Evolutionary conservation across 2,113 vertebrate species (phyloP).

Genomic region (Suncus etruscus): DNA sequence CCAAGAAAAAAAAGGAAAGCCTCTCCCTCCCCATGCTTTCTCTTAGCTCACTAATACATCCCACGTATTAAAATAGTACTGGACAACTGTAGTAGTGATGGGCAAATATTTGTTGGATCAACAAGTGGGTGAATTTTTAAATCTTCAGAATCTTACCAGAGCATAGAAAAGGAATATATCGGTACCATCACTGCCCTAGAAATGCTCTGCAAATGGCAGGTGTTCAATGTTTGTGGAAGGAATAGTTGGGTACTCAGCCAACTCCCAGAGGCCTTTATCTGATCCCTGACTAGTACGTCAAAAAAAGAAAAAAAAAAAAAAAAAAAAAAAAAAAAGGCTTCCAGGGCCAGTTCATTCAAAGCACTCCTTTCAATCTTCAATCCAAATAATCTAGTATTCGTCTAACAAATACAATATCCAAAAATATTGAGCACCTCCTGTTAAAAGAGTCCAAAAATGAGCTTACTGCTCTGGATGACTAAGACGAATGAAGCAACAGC

Average conservation of each 20-base stretch:
- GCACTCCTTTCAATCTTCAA: not conserved
- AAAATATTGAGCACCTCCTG: constrained; percentile 3
- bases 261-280: not conserved
- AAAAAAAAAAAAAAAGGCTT: not conserved
- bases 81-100: constrained; percentile 25
- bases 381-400: not conserved
- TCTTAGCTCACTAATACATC: not conserved
- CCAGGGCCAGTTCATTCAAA: not conserved
- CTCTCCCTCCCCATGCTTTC: not conserved
- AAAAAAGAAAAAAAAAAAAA: not conserved
- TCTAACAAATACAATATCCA: not conserved
- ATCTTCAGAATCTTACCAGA: constrained; percentile 46
- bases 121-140: not conserved
- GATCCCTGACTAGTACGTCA: not conserved
- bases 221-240: constrained; percentile 41
- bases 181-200: constrained; percentile 3
- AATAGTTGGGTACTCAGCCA: constrained; percentile 29
- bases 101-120: not conserved
- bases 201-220: constrained; percentile 17
- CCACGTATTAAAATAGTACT: not conserved
- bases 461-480: not conserved
- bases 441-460: not conserved
- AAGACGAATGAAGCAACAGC: not conserved
- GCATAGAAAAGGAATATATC: not conserved
- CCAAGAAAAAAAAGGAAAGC: not conserved